Base-by-base conservation (phyloP, 2,797 vertebrate genomes). In the Halcyon leucocephala region DNA sequence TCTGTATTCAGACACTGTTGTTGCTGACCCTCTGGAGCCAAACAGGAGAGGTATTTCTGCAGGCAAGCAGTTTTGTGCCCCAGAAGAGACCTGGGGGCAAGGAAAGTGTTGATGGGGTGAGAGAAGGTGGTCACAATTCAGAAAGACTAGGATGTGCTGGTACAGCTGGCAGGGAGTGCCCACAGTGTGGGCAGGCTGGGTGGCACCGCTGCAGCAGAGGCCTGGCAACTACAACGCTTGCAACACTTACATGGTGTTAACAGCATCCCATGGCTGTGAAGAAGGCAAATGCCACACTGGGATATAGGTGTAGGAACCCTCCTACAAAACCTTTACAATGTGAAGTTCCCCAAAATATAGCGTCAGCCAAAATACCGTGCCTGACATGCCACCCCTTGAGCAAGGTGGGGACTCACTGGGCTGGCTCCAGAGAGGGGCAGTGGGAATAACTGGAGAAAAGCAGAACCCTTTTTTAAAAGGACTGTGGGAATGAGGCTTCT, bases 151-250 rank as follows among this genome's bases (percentile, higher is more conserved):
- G 25, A 41, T 0, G 0, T 44, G 28, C 80, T 90, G 55, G 60
- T 86, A 46, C 51, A 69, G 62, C 54, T 86, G 39, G 54, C n/a
- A 7, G 7, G 20, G 11, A 9, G 7, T 52, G 20, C 33, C 71
- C 1, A 3, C 31, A 65, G 44, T 3, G 6, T 51, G 6, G 4
- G 55, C 46, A 37, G 33, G 31, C 39, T 35, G 60, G 67, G 80
- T 0, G 0, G 46, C 55, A 8, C 44, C 17, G 64, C 41, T 80
- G 55, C 37, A 46, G 55, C 18, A 51, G 49, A 51, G 21, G 16
- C 48, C 57, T 39, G 42, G 55, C 5, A 4, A 14, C 72, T 37
- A 21, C 49, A 33, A 64, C 0, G 0, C 41, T 51, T 86, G 18
- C 42, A 58, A n/a, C 18, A 7, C 24, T 46, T 20, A 16, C 70